phyloP scores from a whole-genome alignment of 2,888 invertebrate genomes.

The Gastrophysa polygoni region DNA sequence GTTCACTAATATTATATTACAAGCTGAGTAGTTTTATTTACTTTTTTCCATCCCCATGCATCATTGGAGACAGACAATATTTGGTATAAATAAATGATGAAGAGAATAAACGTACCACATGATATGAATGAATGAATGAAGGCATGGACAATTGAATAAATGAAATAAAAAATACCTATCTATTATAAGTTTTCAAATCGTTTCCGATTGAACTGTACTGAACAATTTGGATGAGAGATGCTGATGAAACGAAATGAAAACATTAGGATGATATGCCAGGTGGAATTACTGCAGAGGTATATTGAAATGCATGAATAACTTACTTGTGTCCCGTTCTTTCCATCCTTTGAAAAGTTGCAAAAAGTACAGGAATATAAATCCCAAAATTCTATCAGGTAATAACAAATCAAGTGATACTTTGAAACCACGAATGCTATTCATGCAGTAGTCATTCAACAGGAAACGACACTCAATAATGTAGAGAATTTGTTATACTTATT shows the following conservation, averaged over 20 bases:
- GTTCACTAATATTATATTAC: constrained; percentile 8
- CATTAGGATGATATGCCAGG: constrained; percentile 14
- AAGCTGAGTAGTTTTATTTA: too few relatives aligned
- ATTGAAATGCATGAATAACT: constrained; percentile 55
- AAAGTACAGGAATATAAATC: background rate
- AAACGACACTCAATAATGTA: too few relatives aligned
- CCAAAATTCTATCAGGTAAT: background rate
- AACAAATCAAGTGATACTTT: background rate
- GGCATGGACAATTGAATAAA: too few relatives aligned
- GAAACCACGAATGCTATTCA: too few relatives aligned
- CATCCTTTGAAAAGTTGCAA: constrained; percentile 62
- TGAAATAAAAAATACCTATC: too few relatives aligned
- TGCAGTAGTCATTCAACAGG: too few relatives aligned
- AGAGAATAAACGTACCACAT: background rate
- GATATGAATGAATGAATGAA: constrained; percentile 5
- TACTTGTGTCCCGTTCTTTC: constrained; percentile 79
- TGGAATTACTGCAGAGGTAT: constrained; percentile 25
- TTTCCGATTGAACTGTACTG: too few relatives aligned
- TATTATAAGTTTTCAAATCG: too few relatives aligned
- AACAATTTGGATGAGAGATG: background rate
- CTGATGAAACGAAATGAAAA: background rate
- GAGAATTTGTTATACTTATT: too few relatives aligned
- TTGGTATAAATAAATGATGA: too few relatives aligned
- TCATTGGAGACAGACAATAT: too few relatives aligned
- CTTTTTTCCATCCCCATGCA: too few relatives aligned